These are phyloP conservation scores for Tragelaphus imberbis DNA, from an alignment of 2,113 vertebrate genomes.

Conservation along the genomic window DNA sequence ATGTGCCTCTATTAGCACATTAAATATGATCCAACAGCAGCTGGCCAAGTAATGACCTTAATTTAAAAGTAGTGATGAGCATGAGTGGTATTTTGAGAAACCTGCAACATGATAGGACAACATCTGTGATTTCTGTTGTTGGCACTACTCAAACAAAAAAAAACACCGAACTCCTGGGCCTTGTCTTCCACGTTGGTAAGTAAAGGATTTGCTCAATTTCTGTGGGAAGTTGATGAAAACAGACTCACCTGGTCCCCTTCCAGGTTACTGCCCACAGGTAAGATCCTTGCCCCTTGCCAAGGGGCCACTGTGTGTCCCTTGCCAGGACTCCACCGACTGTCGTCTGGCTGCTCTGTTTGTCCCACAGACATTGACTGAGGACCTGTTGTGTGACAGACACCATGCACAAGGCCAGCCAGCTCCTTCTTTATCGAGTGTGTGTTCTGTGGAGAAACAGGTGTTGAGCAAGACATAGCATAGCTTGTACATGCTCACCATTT, in stretches of 20 bases:
- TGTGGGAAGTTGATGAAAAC: background rate
- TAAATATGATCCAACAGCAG: background rate
- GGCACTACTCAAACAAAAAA: background rate
- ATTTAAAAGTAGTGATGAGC: background rate
- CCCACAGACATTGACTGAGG: background rate
- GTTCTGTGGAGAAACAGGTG: background rate
- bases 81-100: background rate
- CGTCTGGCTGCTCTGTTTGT: background rate
- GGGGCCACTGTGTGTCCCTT: background rate
- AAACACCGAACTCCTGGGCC: background rate
- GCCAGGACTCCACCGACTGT: background rate
- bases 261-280: background rate
- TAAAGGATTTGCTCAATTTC: background rate
- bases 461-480: background rate
- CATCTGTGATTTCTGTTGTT: background rate
- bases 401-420: fast-evolving
- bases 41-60: background rate
- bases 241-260: background rate
- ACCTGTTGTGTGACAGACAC: background rate
- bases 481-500: background rate
- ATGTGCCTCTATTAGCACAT: background rate
- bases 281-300: background rate
- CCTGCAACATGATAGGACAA: background rate
- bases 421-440: background rate
- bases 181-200: background rate